Percentiles rank a stretch among this genome's conserved stretches.
Evolutionary conservation across 2,888 invertebrate genomes (phyloP).

Genomic region (Celastrina argiolus): DNA sequence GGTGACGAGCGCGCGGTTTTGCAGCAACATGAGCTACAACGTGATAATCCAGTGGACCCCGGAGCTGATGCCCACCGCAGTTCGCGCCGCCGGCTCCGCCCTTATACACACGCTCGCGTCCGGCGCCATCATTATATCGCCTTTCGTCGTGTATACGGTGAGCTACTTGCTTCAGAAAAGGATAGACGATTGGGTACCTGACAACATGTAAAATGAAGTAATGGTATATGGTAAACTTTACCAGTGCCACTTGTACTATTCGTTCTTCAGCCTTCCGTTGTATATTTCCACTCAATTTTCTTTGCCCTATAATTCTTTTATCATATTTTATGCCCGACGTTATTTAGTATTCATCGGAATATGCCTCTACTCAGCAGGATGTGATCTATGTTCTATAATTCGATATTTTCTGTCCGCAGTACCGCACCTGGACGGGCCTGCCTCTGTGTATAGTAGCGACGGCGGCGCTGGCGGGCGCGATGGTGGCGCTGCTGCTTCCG

Average conservation of each 20-base stretch:
- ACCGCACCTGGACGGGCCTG: slow-evolving; percentile 45
- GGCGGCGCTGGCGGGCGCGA: slow-evolving; percentile 39
- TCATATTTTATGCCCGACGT: too few relatives aligned
- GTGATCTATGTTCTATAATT: too few relatives aligned
- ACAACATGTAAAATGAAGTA: too few relatives aligned
- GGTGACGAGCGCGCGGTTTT: slow-evolving; percentile 49
- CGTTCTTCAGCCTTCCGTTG: too few relatives aligned
- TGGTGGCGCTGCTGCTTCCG: slow-evolving; percentile 44
- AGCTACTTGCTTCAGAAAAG: too few relatives aligned
- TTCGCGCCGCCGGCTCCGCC: slow-evolving; percentile 49
- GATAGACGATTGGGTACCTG: too few relatives aligned
- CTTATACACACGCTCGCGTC: slow-evolving; percentile 49
- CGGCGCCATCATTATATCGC: slow-evolving; percentile 45
- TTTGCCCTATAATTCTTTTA: too few relatives aligned
- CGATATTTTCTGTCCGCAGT: slow-evolving; percentile 36
- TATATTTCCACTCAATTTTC: too few relatives aligned
- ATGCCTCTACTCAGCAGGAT: too few relatives aligned
- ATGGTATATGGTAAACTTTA: too few relatives aligned
- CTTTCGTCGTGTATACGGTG: slow-evolving; percentile 50
- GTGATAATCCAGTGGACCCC: slow-evolving; percentile 48
- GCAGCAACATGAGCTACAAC: slow-evolving; percentile 52
- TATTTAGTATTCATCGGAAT: too few relatives aligned
- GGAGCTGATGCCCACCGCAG: slow-evolving; percentile 51
- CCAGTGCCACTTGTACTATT: too few relatives aligned
- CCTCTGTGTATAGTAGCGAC: slow-evolving; percentile 47